Evolutionary conservation across 1,140 invertebrate genomes (phyloP), one percentile per base, ranked within the genome.

Genomic region (Heliconius nattereri): DNA sequence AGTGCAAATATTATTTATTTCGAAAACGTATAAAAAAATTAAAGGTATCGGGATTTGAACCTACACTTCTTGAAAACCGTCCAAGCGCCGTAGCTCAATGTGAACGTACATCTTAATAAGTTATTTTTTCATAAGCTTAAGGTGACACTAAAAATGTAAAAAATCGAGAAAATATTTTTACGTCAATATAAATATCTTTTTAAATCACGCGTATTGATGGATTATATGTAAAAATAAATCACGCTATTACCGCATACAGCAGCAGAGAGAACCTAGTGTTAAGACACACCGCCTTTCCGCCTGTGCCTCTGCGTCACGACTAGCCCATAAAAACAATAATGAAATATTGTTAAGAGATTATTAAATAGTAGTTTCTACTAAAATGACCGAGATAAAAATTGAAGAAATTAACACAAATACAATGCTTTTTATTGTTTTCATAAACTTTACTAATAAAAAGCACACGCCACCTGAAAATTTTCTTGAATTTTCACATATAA

Each of bases 401-500:
- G 26, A n/a, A 11, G n/a, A 26, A 57, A 57, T 57, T 57, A 57
- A 26, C 60, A 66, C 3, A 26, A 66, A 26, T 66, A 7, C 23
- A 66, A 66, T 26, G 9, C 13, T 16, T 66, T 29, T 66, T 29
- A 66, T 66, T 66, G 26, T 66, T 66, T 66, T 66, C 60, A 66
- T 66, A 66, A 66, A 66, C 60, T 66, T 66, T 66, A 16, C 26
- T 66, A 66, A 66, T 66, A 66, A 66, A 66, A 66, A 29, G 60
- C 60, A 66, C 60, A 23, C 23, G 60, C 60, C 11, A 66, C 60
- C 60, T 66, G 60, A 52, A 66, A 66, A 66, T 26, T 66, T 66
- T 66, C 60, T 66, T 66, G 60, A 66, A 66, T 66, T 66, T 66
- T 66, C 60, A 66, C 60, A 66, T 66, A 66, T 66, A 66, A 66